Evolutionary conservation across 2,113 vertebrate genomes (phyloP), one percentile per base, ranked within the genome.

Genomic region (Ranitomeya variabilis): DNA sequence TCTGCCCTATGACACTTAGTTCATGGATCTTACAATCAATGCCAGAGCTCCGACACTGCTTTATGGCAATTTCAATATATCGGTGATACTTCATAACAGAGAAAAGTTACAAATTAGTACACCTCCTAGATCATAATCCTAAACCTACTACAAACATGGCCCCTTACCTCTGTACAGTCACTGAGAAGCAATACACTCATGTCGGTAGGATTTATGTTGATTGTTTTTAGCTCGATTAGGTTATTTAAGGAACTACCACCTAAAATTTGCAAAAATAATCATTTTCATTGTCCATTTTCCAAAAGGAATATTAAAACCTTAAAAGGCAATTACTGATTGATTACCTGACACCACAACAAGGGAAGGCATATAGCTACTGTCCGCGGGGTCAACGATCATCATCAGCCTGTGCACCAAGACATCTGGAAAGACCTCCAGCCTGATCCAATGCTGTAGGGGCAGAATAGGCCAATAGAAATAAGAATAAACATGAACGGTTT

Each of bases 321-420:
- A 0, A 37, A 26, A 16, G 55, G 21, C 18, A 62, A 64, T 13
- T 52, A n/a, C 45, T 13, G 79, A 62, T 9, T 16, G 45, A 12
- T 21, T 94, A 98, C 98, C 98, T 92, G 98, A 99, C 62, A 99
- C 97, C 8, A 99, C 98, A 26, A 99, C 97, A 55, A 99, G 93
- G 0, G 98, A 99, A 0, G 98, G 98, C 98, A 99, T 99, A 93
- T 99, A 99, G 93, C 98, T 99, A 92, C 98, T 99, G 93, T 99
- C 98, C 1, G 98, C 97, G 45, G 98, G 98, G 90, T 99, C 98
- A 4, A 99, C 98, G 8, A 94, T 94, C 97, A 99, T 98, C 93
- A 98, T 99, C 64, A 99, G 93, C 89, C 96, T 95, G 92, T 99
- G 97, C 85, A 99, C 96, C 14, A 99, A 95, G 86, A 99, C 96